Base-by-base conservation (phyloP, 92 coral and sea anemone species). In the Nematostella vectensis region DNA sequence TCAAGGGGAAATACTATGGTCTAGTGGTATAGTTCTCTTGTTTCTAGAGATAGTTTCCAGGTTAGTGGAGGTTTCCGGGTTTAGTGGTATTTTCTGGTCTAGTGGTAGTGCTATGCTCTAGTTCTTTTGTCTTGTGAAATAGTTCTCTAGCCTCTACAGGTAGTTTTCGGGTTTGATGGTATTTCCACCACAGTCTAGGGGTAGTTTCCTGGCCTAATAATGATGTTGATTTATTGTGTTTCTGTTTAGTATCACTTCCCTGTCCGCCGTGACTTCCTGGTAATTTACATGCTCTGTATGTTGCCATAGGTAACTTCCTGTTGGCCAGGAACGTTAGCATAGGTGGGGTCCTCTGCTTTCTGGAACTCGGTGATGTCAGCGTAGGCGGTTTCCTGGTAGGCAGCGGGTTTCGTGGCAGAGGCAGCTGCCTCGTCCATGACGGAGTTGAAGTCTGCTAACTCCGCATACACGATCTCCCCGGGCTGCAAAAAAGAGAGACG, bases 401-500 rank as follows among this genome's bases (percentile, higher is more conserved):
- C 1, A 9, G 13, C 27, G 1, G 72, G 72, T 11, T 29, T 62
- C 38, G 54, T 4, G 13, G 55, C 55, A 3, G 23, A 29, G 15
- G 33, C 36, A 27, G 54, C 31, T 11, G 43, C 23, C 11, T 47
- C 25, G 19, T 25, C 42, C 21, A 23, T 21, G 4, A 22, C 17
- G 3, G 72, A 29, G 36, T 43, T 54, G 25, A 66, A 66, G 57
- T 66, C 72, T 27, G 72, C 72, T 9, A 66, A 48, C 44, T 66
- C 72, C 3, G 72, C 72, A 16, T 66, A 66, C 10, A 66, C 53
- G 31, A 66, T 54, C 21, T 66, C 72, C 11, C 72, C 72, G 18
- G 72, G 72, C 18, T 29, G 29, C 72, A 53, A 50, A 21, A 11
- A 31, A 20, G 17, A 27, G 2, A 61, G 21, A 61, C n/a, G n/a